Evolutionary conservation across 2,888 invertebrate species (phyloP).

Genomic region (Sinelater perroti): DNA sequence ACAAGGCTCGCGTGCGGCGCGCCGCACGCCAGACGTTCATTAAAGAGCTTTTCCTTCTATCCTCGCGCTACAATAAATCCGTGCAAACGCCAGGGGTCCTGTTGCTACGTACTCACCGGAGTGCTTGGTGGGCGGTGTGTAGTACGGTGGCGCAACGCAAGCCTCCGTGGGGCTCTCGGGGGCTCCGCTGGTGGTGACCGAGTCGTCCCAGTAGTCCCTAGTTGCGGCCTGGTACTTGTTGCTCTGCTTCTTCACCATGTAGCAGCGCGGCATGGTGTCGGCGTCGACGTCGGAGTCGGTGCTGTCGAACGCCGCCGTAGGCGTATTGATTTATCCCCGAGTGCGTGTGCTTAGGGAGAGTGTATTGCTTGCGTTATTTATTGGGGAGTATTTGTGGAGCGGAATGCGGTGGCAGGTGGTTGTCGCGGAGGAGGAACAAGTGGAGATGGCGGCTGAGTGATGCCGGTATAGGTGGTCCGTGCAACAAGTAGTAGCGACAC

Average conservation of each 20-base stretch:
- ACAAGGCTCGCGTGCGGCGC: slow-evolving; percentile 32
- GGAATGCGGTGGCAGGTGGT: slow-evolving; percentile 56
- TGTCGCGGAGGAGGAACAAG: slow-evolving; percentile 51
- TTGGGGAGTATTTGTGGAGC: slow-evolving; percentile 39
- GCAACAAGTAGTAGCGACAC: slow-evolving; percentile 59
- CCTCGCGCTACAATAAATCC: slow-evolving; percentile 19
- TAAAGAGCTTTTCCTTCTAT: slow-evolving; percentile 38
- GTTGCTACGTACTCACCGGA: slow-evolving; percentile 48
- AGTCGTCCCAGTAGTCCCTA: slow-evolving; percentile 60
- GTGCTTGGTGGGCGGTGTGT: slow-evolving; percentile 62
- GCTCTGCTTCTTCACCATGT: slow-evolving; percentile 77
- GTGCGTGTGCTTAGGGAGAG: slow-evolving; percentile 22
- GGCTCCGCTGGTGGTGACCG: slow-evolving; percentile 54
- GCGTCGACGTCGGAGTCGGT: background rate
- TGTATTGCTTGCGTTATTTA: slow-evolving; percentile 35
- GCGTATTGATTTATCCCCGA: slow-evolving; percentile 30
- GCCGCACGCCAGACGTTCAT: slow-evolving; percentile 42
- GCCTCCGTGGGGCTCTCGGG: slow-evolving; percentile 68
- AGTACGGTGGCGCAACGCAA: slow-evolving; percentile 68
- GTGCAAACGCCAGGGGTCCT: slow-evolving; percentile 19
- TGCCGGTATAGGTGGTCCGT: slow-evolving; percentile 54
- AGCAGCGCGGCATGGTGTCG: slow-evolving; percentile 76
- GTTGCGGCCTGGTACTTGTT: slow-evolving; percentile 62
- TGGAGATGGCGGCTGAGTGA: slow-evolving; percentile 50
- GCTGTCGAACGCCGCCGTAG: slow-evolving; percentile 8